Evolutionary conservation across 1,140 invertebrate genomes (phyloP).

Genomic region (Chrysoperla carnea): DNA sequence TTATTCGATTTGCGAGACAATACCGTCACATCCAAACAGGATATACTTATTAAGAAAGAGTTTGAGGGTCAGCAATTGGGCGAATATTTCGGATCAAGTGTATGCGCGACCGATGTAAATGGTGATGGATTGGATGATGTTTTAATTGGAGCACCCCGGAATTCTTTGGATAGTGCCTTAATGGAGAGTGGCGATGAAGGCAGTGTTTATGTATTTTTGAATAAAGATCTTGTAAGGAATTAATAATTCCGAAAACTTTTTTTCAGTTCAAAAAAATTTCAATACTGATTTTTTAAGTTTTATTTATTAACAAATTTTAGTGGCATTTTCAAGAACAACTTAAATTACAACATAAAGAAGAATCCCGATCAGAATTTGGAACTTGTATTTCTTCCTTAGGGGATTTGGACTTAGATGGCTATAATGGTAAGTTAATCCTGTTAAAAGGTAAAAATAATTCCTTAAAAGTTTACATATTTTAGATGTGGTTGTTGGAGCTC

Average conservation of each 20-base stretch:
- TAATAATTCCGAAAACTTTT: too few species aligned
- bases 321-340: too few species aligned
- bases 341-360: too few species aligned
- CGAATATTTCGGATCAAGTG: conserved; percentile 42
- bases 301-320: conserved; percentile 9
- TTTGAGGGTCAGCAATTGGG: conserved; percentile 28
- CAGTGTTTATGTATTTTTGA: conserved; percentile 34
- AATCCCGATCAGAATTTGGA: conserved; percentile 19
- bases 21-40: too few species aligned
- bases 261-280: too few species aligned
- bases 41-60: too few species aligned
- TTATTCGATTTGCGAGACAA: background rate
- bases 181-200: conserved; percentile 33
- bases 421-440: conserved; percentile 9
- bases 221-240: conserved; percentile 17
- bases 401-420: conserved; percentile 30
- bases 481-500: conserved; percentile 31
- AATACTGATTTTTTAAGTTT: too few species aligned
- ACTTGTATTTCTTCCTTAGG: conserved; percentile 23
- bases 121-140: conserved; percentile 41
- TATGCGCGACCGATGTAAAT: conserved; percentile 40
- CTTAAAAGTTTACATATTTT: conserved; percentile 5
- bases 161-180: conserved; percentile 9
- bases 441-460: too few species aligned
- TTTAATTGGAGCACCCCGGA: conserved; percentile 43